Evolutionary conservation across 2,113 vertebrate genomes (phyloP).

Genomic region (Cynocephalus volans): DNA sequence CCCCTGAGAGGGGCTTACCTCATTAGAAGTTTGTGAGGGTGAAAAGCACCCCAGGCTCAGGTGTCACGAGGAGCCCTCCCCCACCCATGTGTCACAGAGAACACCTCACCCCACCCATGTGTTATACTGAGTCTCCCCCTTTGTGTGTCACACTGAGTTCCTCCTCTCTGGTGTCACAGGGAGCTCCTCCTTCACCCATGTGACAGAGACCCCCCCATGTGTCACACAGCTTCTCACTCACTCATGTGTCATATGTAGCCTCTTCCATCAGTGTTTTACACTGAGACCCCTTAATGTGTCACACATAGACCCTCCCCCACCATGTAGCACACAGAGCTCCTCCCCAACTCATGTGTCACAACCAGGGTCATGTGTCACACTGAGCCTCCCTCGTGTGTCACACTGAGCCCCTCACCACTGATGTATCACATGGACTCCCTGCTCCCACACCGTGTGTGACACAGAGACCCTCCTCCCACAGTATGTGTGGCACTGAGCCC

Average conservation of each 20-base stretch:
- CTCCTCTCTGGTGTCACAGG: neutral
- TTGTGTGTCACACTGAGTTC: neutral
- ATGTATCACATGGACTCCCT: neutral
- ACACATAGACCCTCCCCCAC: neutral
- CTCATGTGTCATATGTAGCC: neutral
- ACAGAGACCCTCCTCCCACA: accelerated
- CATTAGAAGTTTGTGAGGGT: accelerated
- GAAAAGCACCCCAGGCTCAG: neutral
- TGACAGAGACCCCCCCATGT: neutral
- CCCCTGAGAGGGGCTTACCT: accelerated
- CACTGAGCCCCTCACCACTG: no score
- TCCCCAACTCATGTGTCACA: neutral
- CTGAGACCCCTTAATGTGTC: neutral
- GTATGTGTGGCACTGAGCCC: no score
- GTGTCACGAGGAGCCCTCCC: neutral
- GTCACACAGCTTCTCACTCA: neutral
- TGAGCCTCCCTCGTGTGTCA: neutral
- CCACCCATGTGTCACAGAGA: no score
- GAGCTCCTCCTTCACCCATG: neutral
- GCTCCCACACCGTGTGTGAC: neutral
- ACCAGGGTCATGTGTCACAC: neutral
- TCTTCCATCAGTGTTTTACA: no score
- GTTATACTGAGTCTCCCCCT: accelerated
- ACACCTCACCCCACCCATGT: no score
- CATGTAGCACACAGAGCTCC: neutral